phyloP scores from a whole-genome alignment of 2,888 invertebrate species.

The Holacanthella duospinosa region DNA sequence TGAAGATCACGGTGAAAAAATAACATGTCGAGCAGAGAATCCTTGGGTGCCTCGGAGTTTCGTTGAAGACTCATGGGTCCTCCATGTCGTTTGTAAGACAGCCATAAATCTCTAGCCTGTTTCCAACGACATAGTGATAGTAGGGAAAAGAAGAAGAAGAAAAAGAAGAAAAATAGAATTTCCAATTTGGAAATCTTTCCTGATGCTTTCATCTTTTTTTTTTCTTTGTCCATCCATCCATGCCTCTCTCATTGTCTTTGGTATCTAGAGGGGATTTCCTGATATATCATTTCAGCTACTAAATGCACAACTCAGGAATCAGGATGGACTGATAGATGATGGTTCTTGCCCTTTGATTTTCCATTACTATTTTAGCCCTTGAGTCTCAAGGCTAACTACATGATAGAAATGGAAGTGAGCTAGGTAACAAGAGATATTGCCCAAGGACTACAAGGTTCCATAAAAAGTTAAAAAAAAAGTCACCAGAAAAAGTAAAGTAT shows the following conservation, averaged over 20 bases:
- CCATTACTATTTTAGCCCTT: neutral
- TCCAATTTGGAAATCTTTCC: conserved; percentile 18
- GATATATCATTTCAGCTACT: neutral
- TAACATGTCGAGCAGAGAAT: conserved; percentile 83
- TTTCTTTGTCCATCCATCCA: neutral
- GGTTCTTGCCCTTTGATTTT: neutral
- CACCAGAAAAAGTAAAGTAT: no score
- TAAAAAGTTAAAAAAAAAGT: no score
- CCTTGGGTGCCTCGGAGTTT: conserved; percentile 74
- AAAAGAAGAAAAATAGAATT: conserved; percentile 13
- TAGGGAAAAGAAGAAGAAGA: neutral
- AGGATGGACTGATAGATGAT: neutral
- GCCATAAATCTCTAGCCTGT: conserved; percentile 16
- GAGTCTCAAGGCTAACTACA: no score
- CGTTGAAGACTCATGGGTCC: conserved; percentile 74
- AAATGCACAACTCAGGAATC: neutral
- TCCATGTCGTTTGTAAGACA: conserved; percentile 80
- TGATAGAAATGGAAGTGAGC: neutral
- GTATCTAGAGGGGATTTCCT: neutral
- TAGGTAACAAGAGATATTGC: no score
- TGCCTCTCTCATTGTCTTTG: neutral
- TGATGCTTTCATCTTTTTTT: neutral
- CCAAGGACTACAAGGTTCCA: no score
- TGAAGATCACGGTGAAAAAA: conserved; percentile 77
- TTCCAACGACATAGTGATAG: neutral